Conservation (phyloP, 2,113 vertebrate genomes). For the Promerops cafer region DNA sequence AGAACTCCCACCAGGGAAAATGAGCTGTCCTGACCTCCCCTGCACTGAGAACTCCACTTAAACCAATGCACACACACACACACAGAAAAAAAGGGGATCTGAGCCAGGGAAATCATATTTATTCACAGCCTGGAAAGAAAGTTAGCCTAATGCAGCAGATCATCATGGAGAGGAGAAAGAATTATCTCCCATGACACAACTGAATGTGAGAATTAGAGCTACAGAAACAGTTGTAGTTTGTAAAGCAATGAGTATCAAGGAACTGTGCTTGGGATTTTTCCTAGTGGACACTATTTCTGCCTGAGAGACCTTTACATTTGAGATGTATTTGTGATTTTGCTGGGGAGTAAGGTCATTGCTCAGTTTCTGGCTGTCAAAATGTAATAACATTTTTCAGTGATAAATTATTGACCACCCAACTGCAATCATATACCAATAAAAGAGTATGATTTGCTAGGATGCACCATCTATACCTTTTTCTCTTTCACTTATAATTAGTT, state of each 20-base stretch:
- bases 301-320: not conserved
- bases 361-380: not conserved
- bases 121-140: not conserved
- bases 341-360: not conserved
- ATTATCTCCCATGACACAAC: not conserved
- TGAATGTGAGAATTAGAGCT: not conserved
- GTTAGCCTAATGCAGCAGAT: not conserved
- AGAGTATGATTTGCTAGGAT: not conserved
- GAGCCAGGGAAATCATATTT: not conserved
- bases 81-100: accelerated
- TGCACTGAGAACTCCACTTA: not conserved
- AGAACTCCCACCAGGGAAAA: not conserved
- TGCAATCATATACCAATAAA: not conserved
- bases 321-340: not conserved
- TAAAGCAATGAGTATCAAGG: not conserved
- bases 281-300: not conserved
- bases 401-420: not conserved
- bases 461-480: not conserved
- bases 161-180: not conserved
- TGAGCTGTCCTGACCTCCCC: not conserved
- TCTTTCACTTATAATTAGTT: not conserved
- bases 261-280: not conserved
- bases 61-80: not conserved
- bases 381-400: not conserved
- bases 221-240: not conserved